Percentiles rank a stretch among this genome's conserved stretches.
Evolutionary conservation across 1,140 invertebrate species (phyloP).

Genomic region (Zaprionus taronus): DNA sequence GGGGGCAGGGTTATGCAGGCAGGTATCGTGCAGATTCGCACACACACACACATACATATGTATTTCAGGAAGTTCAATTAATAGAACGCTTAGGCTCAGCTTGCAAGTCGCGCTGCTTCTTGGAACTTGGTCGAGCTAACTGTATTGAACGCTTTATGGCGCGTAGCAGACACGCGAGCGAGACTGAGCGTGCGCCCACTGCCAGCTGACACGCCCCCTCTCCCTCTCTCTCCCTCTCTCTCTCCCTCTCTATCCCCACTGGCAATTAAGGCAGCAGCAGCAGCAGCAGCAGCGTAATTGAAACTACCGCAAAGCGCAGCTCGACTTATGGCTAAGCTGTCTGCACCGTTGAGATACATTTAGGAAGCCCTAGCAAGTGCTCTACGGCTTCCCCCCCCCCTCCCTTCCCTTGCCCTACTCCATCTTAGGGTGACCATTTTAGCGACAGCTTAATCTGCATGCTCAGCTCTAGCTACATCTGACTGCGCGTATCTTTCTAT

Average conservation of each 20-base stretch:
- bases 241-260: background rate
- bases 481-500: slow-evolving; percentile 17
- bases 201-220: slow-evolving; percentile 13
- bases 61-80: slow-evolving; percentile 76
- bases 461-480: slow-evolving; percentile 10
- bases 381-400: slow-evolving; percentile 53
- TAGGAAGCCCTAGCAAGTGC: slow-evolving; percentile 59
- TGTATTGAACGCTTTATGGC: slow-evolving; percentile 82
- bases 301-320: slow-evolving; percentile 71
- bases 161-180: slow-evolving; percentile 68
- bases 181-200: background rate
- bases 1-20: background rate
- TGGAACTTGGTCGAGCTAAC: slow-evolving; percentile 63
- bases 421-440: background rate
- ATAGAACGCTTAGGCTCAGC: slow-evolving; percentile 71
- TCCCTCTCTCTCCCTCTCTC: background rate
- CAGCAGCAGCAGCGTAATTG: slow-evolving; percentile 59
- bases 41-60: background rate
- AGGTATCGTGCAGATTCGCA: slow-evolving; percentile 38
- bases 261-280: slow-evolving; percentile 57
- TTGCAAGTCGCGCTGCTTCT: slow-evolving; percentile 58
- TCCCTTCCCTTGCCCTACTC: too few species aligned
- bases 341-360: slow-evolving; percentile 35
- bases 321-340: slow-evolving; percentile 54
- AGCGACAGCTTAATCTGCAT: slow-evolving; percentile 49